Evolutionary conservation across 2,113 vertebrate species (phyloP).

Genomic region (Lipophrys pholis): DNA sequence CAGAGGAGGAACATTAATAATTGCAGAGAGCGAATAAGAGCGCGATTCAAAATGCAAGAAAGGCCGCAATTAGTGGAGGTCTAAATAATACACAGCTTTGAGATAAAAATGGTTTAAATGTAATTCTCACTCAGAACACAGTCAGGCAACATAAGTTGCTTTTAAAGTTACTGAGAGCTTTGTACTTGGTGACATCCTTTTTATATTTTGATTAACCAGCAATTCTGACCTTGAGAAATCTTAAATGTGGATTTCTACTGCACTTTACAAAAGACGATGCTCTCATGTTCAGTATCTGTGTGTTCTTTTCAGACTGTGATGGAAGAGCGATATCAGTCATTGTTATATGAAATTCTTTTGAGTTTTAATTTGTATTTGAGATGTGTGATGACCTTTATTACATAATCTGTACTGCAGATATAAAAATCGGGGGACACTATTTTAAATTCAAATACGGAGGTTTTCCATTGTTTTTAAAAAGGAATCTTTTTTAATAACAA

Average conservation of each 20-base stretch:
- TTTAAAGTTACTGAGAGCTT: constrained; percentile 49
- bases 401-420: neutral
- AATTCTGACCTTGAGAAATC: constrained; percentile 31
- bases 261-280: constrained; percentile 5
- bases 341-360: constrained; percentile 7
- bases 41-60: constrained; percentile 68
- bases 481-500: constrained; percentile 7
- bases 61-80: constrained; percentile 69
- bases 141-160: constrained; percentile 36
- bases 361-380: constrained; percentile 5
- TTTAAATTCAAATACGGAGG: neutral
- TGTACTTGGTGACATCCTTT: constrained; percentile 17
- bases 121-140: constrained; percentile 38
- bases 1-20: constrained; percentile 70
- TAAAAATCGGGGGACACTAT: neutral
- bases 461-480: neutral
- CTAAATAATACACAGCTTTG: constrained; percentile 72
- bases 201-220: constrained; percentile 27
- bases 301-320: no score
- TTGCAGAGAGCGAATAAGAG: constrained; percentile 59
- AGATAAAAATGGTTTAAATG: constrained; percentile 54
- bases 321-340: no score
- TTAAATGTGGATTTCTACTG: constrained; percentile 11
- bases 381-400: neutral
- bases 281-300: neutral